Base-by-base conservation (phyloP, 2,797 vertebrate genomes). In the Mus caroli region DNA sequence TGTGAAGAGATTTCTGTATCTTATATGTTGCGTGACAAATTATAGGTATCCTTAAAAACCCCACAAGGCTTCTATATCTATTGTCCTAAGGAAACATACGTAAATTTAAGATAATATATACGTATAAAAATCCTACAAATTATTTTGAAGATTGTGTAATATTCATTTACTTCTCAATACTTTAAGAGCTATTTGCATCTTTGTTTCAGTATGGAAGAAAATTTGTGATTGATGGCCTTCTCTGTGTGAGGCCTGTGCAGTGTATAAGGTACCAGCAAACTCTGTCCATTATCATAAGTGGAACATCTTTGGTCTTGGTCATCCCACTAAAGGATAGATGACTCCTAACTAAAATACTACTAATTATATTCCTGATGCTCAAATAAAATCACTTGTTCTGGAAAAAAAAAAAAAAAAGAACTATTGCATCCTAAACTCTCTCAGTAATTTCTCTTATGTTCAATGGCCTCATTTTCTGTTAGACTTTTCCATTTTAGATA, bases 361-460 rank as follows among this genome's bases (percentile, higher is more conserved):
- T 12, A 50, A 50, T 50, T 50, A 50, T 50, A 50, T 50, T 50
- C 50, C 50, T 12, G 50, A 50, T 12, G 50, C 50, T 50, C 50
- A 50, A 50, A 50, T 50, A 50, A 50, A 50, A 50, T 50, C 9
- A 50, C 50, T 50, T 50, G 50, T 50, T 8, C 50, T 50, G 50
- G 46, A 6, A 11, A 50, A 50, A 50, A 50, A 12, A 50, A 9
- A 50, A 50, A 50, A 11, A 50, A 82, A 28, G 13, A 9, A 69
- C 71, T 34, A 52, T 40, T 1, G 50, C 50, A 50, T 50, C 9
- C 50, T 50, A 52, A 43, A 52, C 78, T 88, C 8, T 52, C 62
- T 87, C 43, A 80, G 90, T 92, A 58, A 34, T 75, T 89, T 91
- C 26, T 73, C 13, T 34, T 90, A 71, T 71, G 2, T 88, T 82